These are phyloP conservation scores for Ophion obscuratus DNA, from an alignment of 2,888 invertebrate species.

Conservation along the genomic window DNA sequence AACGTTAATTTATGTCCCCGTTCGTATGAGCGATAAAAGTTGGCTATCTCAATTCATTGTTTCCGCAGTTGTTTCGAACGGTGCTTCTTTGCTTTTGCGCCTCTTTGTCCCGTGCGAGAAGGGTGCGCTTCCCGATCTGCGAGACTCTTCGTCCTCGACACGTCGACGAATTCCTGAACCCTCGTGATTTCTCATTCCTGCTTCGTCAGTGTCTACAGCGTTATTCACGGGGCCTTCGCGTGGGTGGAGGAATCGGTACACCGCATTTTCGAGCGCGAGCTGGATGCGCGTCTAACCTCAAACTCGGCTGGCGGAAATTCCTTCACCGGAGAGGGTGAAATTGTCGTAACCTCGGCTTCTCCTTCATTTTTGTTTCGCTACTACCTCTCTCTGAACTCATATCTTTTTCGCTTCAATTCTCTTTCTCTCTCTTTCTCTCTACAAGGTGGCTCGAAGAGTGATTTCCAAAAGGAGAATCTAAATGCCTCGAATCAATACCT, in stretches of 20 bases:
- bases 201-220: neutral
- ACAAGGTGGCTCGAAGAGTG: neutral
- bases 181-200: neutral
- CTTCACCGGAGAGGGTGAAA: conserved; percentile 12
- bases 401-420: neutral
- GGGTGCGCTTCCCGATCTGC: neutral
- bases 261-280: conserved; percentile 25
- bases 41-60: neutral
- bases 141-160: neutral
- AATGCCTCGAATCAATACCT: too few relatives aligned
- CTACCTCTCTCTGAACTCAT: neutral
- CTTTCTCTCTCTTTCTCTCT: neutral
- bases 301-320: conserved; percentile 11
- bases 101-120: neutral
- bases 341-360: neutral
- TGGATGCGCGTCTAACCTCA: conserved; percentile 2
- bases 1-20: neutral
- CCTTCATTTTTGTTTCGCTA: neutral
- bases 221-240: conserved; percentile 44
- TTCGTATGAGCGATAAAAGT: neutral
- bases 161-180: neutral
- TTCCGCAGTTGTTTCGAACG: neutral
- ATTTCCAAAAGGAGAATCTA: too few relatives aligned
- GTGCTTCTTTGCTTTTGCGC: neutral
- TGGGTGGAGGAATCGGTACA: conserved; percentile 16